Conservation (phyloP, 2,888 invertebrate genomes). For the Hedychridium roseum region DNA sequence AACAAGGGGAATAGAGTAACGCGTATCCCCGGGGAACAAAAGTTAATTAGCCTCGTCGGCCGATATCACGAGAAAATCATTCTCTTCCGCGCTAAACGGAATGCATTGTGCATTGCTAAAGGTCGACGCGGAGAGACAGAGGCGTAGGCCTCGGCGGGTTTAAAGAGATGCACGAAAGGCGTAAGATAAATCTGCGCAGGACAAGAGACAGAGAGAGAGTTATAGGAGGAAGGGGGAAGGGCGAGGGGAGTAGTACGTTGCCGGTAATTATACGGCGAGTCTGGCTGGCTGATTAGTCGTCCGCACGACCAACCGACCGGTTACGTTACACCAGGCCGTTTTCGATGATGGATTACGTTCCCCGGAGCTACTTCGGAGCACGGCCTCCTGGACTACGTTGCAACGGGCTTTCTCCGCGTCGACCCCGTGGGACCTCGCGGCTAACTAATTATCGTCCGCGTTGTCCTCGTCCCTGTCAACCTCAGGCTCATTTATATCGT, state of each 20-base stretch:
- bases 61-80: too few species aligned
- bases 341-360: slow-evolving; percentile 57
- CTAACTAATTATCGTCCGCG: slow-evolving; percentile 43
- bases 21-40: too few species aligned
- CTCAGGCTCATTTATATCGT: too few species aligned
- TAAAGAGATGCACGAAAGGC: too few species aligned
- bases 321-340: slow-evolving; percentile 46
- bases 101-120: too few species aligned
- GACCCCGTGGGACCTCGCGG: slow-evolving; percentile 27
- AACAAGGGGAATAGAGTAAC: too few species aligned
- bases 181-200: too few species aligned
- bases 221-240: slow-evolving; percentile 17
- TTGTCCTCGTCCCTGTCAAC: slow-evolving; percentile 30
- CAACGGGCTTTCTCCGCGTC: slow-evolving; percentile 11
- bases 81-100: too few species aligned
- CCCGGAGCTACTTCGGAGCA: slow-evolving; percentile 50
- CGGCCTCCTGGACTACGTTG: slow-evolving; percentile 33
- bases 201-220: slow-evolving; percentile 19
- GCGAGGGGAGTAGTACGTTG: slow-evolving; percentile 17
- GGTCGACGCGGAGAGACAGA: too few species aligned
- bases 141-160: too few species aligned
- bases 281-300: slow-evolving; percentile 47
- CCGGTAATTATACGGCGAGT: slow-evolving; percentile 49
- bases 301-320: slow-evolving; percentile 44
- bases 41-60: too few species aligned